A percentile compares a stretch with the other conserved stretches of the same genome.
phyloP scores from a whole-genome alignment of 2,888 invertebrate genomes.

The Lymantria dispar region DNA sequence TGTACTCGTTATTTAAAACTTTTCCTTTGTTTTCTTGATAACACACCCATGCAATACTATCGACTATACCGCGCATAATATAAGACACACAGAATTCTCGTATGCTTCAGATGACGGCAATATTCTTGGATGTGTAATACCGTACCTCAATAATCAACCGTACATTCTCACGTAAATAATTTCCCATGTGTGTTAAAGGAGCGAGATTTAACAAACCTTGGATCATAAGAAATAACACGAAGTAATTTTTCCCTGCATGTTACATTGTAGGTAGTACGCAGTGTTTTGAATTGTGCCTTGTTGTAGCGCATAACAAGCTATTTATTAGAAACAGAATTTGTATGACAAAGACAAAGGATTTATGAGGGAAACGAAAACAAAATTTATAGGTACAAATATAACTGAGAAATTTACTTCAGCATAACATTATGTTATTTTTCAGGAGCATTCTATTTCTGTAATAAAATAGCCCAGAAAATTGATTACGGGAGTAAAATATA shows the following conservation, averaged over 20 bases:
- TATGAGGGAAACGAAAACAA: constrained; percentile 37
- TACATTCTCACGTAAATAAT: constrained; percentile 52
- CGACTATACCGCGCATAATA: constrained; percentile 10
- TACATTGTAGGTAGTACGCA: constrained; percentile 15
- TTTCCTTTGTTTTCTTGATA: constrained; percentile 53
- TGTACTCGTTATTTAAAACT: constrained; percentile 40
- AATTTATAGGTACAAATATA: constrained; percentile 28
- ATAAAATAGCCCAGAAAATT: constrained; percentile 14
- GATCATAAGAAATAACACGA: constrained; percentile 22
- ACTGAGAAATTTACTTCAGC: constrained; percentile 16
- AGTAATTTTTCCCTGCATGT: constrained; percentile 21
- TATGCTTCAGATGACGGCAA: constrained; percentile 21
- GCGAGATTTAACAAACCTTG: constrained; percentile 43
- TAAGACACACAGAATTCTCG: constrained; percentile 12
- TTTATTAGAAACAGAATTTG: constrained; percentile 35
- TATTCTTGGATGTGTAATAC: constrained; percentile 31
- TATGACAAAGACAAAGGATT: constrained; percentile 36
- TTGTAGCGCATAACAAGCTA: constrained; percentile 38
- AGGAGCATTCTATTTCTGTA: constrained; percentile 23
- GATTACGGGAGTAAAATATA: constrained; percentile 28
- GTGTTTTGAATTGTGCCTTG: constrained; percentile 30
- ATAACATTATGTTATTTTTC: constrained; percentile 24
- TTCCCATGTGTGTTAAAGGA: constrained; percentile 51
- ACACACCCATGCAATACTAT: constrained; percentile 44
- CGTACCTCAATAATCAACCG: constrained; percentile 48